Base-by-base conservation (phyloP, 2,888 invertebrate species). In the Muscina levida region DNA sequence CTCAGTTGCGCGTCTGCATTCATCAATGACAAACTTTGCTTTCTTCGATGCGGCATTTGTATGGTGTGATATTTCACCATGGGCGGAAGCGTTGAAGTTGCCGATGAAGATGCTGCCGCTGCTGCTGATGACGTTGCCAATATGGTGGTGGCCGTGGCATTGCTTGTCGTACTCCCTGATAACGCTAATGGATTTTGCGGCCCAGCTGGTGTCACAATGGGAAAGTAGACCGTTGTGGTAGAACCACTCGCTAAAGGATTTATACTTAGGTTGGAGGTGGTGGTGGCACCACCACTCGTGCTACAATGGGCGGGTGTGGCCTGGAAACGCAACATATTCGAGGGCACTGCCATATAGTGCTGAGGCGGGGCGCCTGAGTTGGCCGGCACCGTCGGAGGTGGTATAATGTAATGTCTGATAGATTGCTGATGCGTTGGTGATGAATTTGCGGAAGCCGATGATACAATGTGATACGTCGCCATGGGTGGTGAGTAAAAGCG, bases 1-100 rank as follows among this genome's bases (percentile, higher is more conserved):
- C n/a, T n/a, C n/a, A n/a, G n/a, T n/a, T n/a, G n/a, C 84, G 87
- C 79, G 82, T 85, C 77, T 83, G 83, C 77, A 87, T 83, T 42
- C 84, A n/a, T 19, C 62, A 75, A 37, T 51, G 72, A 19, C 42
- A 79, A 44, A 44, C 48, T 62, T 15, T 74, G 79, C 65, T 76
- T 82, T 53, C 77, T 76, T 53, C 82, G 82, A 59, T 84, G 89
- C 75, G 89, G 88, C 85, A 90, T 86, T 85, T 90, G 90, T 86
- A 90, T 88, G 79, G 90, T 90, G 73, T 90, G 91, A 85, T 91
- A 90, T 86, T 90, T 91, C 81, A 90, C 87, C 84, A 87, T 73
- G 70, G 90, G 88, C 83, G 84, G 85, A 72, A 73, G 79, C 56
- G 77, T 62, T 62, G 83, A 71, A 46, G 83, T 56, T 1, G 80